These are phyloP conservation scores for Chionomys nivalis DNA, from an alignment of 2,113 vertebrate species.

Conservation along the genomic window DNA sequence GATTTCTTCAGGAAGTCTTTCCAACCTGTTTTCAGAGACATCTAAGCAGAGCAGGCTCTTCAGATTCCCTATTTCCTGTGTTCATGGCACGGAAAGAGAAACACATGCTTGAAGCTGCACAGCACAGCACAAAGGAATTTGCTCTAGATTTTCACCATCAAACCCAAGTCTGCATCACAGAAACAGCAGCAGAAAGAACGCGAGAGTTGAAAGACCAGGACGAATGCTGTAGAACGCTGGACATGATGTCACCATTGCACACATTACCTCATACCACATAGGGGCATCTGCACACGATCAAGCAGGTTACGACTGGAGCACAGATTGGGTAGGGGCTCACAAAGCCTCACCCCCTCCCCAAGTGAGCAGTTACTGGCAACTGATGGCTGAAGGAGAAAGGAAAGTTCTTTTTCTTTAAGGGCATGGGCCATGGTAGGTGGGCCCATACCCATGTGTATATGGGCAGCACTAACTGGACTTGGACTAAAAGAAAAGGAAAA, in stretches of 20 bases:
- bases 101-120: constrained; percentile 65
- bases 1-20: constrained; percentile 95
- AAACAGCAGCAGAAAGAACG: no score
- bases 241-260: no score
- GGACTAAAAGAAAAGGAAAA: no score
- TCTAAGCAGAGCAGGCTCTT: constrained; percentile 96
- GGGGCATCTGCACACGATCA: no score
- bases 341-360: no score
- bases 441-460: no score
- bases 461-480: background rate
- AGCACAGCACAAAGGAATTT: constrained; percentile 52
- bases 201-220: no score
- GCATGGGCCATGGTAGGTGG: background rate
- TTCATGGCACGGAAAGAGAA: constrained; percentile 58
- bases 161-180: background rate
- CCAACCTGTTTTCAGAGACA: constrained; percentile 98
- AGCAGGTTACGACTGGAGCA: no score
- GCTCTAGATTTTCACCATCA: constrained; percentile 45
- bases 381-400: background rate
- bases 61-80: constrained; percentile 94
- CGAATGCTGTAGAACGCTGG: background rate
- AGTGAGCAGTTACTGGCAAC: background rate
- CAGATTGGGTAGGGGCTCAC: background rate
- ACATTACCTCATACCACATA: background rate
- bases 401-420: background rate